Evolutionary conservation across 2,888 invertebrate species (phyloP).

Genomic region (Sipha maydis): DNA sequence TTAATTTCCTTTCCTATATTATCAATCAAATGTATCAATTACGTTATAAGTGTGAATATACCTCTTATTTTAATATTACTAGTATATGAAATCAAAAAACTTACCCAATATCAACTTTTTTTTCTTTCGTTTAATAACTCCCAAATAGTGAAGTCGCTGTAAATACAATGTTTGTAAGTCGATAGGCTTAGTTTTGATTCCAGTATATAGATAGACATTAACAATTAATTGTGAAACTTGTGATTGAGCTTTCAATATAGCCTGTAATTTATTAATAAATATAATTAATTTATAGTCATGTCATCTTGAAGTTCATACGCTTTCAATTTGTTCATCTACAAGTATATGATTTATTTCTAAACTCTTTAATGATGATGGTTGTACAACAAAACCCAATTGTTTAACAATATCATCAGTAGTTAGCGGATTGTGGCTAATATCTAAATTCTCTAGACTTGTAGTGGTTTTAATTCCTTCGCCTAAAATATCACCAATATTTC

Average conservation of each 20-base stretch:
- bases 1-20: too few species aligned
- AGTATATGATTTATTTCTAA: conserved; percentile 36
- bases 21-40: too few species aligned
- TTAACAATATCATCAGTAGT: too few species aligned
- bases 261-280: not conserved
- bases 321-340: conserved; percentile 25
- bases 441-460: too few species aligned
- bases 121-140: conserved; percentile 11
- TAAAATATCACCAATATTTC: too few species aligned
- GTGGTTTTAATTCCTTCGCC: too few species aligned
- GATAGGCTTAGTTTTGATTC: not conserved
- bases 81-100: not conserved
- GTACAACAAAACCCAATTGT: too few species aligned
- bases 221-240: not conserved
- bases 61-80: too few species aligned
- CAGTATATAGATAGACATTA: not conserved
- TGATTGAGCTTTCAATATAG: not conserved
- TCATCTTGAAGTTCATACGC: not conserved
- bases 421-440: too few species aligned
- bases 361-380: conserved; percentile 4
- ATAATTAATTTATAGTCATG: not conserved
- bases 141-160: conserved; percentile 15
- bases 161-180: conserved; percentile 6
- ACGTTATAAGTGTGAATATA: too few species aligned
- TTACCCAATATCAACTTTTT: conserved; percentile 40